phyloP scores from a whole-genome alignment of 2,113 vertebrate species.

The Ptilorrhoa leucosticta region DNA sequence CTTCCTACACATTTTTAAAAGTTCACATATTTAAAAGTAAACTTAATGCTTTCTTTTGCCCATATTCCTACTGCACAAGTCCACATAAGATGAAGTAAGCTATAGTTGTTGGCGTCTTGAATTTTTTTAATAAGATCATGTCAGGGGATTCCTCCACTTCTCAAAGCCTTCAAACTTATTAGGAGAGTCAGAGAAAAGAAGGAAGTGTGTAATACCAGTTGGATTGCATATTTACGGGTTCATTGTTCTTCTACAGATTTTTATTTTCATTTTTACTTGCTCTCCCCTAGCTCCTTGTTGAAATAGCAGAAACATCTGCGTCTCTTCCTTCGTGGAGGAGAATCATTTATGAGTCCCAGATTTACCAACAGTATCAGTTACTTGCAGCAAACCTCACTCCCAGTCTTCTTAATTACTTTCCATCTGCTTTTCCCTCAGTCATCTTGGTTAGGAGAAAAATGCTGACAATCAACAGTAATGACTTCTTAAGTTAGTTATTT shows the following conservation, averaged over 20 bases:
- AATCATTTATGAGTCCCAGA: constrained; percentile 68
- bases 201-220: neutral
- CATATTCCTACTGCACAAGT: neutral
- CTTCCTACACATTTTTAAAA: neutral
- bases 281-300: constrained; percentile 1
- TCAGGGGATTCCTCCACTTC: neutral
- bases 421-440: constrained; percentile 63
- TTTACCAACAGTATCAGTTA: constrained; percentile 70
- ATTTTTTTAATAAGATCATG: neutral
- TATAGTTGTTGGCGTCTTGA: neutral
- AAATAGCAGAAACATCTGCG: constrained; percentile 70
- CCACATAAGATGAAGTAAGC: neutral
- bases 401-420: constrained; percentile 73
- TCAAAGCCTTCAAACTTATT: neutral
- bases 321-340: constrained; percentile 22
- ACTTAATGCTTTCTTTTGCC: neutral
- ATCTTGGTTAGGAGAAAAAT: constrained; percentile 52
- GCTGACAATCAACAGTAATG: constrained; percentile 57
- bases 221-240: neutral
- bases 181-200: neutral
- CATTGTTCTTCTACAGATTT: neutral
- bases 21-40: neutral
- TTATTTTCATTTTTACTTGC: constrained; percentile 13
- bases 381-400: constrained; percentile 59
- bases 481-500: constrained; percentile 58